phyloP scores from a whole-genome alignment of 2,113 vertebrate species.

The Neofelis nebulosa region DNA sequence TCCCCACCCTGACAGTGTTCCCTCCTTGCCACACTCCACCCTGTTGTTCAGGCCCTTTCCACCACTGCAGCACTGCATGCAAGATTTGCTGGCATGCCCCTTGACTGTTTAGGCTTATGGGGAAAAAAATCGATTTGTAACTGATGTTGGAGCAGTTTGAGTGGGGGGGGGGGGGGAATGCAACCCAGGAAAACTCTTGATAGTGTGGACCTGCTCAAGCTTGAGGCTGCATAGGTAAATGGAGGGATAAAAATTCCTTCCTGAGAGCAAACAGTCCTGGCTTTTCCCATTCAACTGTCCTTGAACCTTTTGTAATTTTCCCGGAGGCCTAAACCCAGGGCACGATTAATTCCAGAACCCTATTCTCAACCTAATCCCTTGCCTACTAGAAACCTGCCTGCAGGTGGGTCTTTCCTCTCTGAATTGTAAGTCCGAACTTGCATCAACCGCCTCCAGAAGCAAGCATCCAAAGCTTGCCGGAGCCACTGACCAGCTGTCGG shows the following conservation, averaged over 20 bases:
- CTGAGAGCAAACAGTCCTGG: conserved; percentile 87
- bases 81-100: not conserved
- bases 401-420: conserved; percentile 84
- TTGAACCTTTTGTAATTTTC: conserved; percentile 87
- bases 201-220: not conserved
- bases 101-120: not conserved
- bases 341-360: conserved; percentile 89
- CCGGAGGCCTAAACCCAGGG: conserved; percentile 84
- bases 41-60: not conserved
- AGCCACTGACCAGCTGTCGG: not conserved
- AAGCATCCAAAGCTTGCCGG: not conserved
- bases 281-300: conserved; percentile 86
- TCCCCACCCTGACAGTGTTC: not conserved
- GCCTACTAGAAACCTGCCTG: conserved; percentile 84
- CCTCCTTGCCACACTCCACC: not conserved
- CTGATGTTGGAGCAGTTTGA: not conserved
- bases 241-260: conserved; percentile 86
- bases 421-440: conserved; percentile 59
- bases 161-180: too few species aligned
- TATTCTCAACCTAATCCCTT: conserved; percentile 87
- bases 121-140: not conserved
- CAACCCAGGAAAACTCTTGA: conserved; percentile 39
- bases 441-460: not conserved
- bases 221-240: conserved; percentile 78
- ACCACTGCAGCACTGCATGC: not conserved